Evolutionary conservation across 35 echinoderm and acorn worm genomes (phyloP).

Genomic region (Heliocidaris erythrogramma): DNA sequence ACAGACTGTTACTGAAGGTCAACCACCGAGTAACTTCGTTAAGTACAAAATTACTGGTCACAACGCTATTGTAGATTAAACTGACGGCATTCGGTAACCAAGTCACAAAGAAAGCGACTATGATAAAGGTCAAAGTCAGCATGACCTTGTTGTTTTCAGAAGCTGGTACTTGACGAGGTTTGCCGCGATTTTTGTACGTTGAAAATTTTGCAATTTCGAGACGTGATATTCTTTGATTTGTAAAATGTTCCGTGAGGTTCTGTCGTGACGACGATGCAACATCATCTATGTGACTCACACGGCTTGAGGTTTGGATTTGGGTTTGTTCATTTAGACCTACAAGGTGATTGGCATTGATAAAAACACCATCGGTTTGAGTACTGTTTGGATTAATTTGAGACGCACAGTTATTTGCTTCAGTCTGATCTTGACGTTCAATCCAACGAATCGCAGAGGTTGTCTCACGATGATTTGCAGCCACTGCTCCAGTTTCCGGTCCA

Average conservation of each 20-base stretch:
- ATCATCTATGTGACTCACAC: background rate
- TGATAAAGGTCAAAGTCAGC: background rate
- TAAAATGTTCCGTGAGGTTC: background rate
- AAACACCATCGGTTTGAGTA: background rate
- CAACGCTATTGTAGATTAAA: background rate
- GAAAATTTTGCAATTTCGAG: background rate
- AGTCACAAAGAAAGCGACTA: background rate
- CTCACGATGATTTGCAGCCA: background rate
- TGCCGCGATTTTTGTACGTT: background rate
- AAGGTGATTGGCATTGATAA: background rate
- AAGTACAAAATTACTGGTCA: background rate
- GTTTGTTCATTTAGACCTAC: background rate
- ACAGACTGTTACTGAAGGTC: background rate
- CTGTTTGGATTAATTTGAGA: background rate
- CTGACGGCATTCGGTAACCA: conserved; percentile 25
- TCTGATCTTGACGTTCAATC: background rate
- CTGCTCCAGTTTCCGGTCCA: background rate
- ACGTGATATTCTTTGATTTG: background rate
- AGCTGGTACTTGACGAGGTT: too few relatives aligned
- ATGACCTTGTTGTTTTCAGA: background rate
- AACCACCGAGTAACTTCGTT: background rate
- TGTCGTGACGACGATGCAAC: background rate
- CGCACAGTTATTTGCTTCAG: background rate
- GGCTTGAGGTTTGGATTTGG: background rate
- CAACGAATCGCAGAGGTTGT: too few relatives aligned